Evolutionary conservation across 2,797 vertebrate species (phyloP), one percentile per base, ranked within the genome.

Genomic region (Phoxinus dragarum): DNA sequence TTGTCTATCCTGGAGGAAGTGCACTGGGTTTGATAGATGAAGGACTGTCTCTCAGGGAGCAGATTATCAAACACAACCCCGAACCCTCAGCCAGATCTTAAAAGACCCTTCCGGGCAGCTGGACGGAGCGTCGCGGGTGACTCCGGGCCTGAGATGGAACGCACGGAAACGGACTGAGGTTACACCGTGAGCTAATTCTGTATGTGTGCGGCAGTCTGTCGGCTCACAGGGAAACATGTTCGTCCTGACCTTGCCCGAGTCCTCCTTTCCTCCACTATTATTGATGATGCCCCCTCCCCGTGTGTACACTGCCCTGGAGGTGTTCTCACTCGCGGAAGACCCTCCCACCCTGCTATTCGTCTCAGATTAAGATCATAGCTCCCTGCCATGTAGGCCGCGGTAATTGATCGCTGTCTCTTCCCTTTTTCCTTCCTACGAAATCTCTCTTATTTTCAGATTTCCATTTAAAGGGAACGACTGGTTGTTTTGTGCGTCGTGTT

Each of bases 191-290:
- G 66, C 40, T 76, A 31, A 82, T 76, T 82, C n/a, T 40, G 16
- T 40, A 36, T 23, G 49, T 85, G 67, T 52, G 27, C 36, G 73
- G 61, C 74, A 16, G 52, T 77, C n/a, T 77, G 64, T 79, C 52
- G 78, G 84, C 64, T 82, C 82, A 82, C 81, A 80, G 64, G 82
- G 59, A 88, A 86, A 73, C 78, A 90, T 86, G 76, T 88, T 49
- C 42, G 76, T 86, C 89, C 74, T 93, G 92, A 94, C 93, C 92
- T 92, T 92, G 92, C 87, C 87, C 52, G 78, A 83, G 87, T 88
- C 90, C 88, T 87, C 88, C 89, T 90, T 90, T 92, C 85, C 87
- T 89, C 88, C 88, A 80, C 91, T 81, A 88, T 92, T 93, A 93
- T 92, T 93, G 92, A 94, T 92, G 92, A 92, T 38, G 19, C 79